phyloP scores from a whole-genome alignment of 1,140 invertebrate genomes.

The Pectinophora gossypiella region DNA sequence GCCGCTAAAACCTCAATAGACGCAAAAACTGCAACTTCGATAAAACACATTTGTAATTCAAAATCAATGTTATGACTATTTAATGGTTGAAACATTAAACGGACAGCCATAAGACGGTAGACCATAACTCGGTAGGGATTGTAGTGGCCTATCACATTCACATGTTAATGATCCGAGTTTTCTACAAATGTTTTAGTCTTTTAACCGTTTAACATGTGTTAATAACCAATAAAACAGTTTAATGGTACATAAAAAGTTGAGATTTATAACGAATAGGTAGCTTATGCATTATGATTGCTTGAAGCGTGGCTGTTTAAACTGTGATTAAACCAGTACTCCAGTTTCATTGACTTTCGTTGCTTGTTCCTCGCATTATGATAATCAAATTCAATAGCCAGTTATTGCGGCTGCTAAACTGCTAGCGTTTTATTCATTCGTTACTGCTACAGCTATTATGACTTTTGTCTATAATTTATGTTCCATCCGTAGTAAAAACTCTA shows the following conservation, averaged over 20 bases:
- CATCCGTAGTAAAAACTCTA: no score
- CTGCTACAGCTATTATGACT: conserved; percentile 18
- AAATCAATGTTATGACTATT: no score
- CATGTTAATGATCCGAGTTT: conserved; percentile 64
- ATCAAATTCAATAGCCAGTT: not conserved
- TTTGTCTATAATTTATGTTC: no score
- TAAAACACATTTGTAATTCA: no score
- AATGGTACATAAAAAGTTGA: conserved; percentile 72
- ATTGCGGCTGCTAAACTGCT: not conserved
- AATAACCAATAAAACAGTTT: conserved; percentile 73
- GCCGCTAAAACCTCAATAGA: no score
- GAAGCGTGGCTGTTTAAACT: conserved; percentile 44
- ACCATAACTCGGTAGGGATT: conserved; percentile 12
- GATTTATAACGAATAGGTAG: conserved; percentile 68
- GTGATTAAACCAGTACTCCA: conserved; percentile 45
- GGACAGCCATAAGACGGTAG: conserved; percentile 6
- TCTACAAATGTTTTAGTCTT: conserved; percentile 69
- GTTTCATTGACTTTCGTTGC: conserved; percentile 48
- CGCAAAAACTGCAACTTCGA: no score
- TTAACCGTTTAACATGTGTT: conserved; percentile 67
- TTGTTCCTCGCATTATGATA: not conserved
- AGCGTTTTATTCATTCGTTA: not conserved
- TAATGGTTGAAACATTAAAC: no score
- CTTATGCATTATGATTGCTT: conserved; percentile 52
- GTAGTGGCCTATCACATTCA: conserved; percentile 50